Evolutionary conservation across 2,113 vertebrate species (phyloP), one percentile per base, ranked within the genome.

Genomic region (Podocnemis expansa): DNA sequence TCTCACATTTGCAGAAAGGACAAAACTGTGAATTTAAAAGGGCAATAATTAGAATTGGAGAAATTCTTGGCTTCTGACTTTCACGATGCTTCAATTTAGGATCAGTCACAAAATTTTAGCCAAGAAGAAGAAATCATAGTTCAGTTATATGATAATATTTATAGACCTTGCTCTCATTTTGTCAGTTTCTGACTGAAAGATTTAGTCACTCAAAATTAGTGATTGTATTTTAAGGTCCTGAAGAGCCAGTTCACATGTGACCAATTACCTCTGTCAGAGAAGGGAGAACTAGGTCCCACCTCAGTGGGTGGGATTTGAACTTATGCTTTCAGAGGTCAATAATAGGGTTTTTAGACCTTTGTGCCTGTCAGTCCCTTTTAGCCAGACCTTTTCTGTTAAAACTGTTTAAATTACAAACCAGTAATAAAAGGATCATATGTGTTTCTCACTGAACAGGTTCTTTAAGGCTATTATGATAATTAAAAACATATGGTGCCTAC

Each of bases 391-490:
- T 97, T 97, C 97, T 96, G 97, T 97, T 98, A 98, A 97, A 98
- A 98, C 97, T 98, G 97, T 98, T 98, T 97, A 98, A 98, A 98
- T 97, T 98, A 96, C 97, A 98, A 97, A 97, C 98, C 96, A 97
- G 96, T 98, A 98, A 98, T 98, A 98, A 98, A 98, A 97, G 98
- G 97, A 98, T 98, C 97, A 97, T 97, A 97, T 98, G 98, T 96
- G 97, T 97, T 97, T 98, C 97, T 97, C 97, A 97, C 97, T 91
- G 97, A 99, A 98, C 98, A 98, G 98, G 99, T 99, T 99, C 99
- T 99, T 98, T 98, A 98, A 98, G 98, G 98, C 98, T 98, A 98
- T 98, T 98, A 99, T 96, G 98, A 98, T 99, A 98, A 99, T 99
- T 99, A 99, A 99, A 99, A 98, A 98, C 99, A 99, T 99, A 99